phyloP scores from a whole-genome alignment of 1,140 invertebrate species.

The Panagrolaimus sp. region DNA sequence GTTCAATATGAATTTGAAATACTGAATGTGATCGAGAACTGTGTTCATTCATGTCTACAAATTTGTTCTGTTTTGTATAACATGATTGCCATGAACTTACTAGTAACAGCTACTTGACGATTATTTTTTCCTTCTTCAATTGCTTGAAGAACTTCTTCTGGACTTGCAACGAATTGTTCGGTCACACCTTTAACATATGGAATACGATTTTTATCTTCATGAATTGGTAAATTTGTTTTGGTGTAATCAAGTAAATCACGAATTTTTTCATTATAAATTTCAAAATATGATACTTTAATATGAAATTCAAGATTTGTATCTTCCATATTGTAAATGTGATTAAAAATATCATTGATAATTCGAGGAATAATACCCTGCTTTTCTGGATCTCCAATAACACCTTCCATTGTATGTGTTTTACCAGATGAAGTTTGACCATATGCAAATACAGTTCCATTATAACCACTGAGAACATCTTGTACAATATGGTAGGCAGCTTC shows the following conservation, averaged over 20 bases:
- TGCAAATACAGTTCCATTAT: constrained; percentile 99
- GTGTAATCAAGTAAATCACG: constrained; percentile 95
- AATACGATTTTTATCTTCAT: constrained; percentile 98
- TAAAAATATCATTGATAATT: constrained; percentile 99
- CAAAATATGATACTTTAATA: constrained; percentile 99
- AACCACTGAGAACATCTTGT: constrained; percentile 77
- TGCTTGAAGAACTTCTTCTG: constrained; percentile 97
- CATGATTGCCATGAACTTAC: constrained; percentile 65
- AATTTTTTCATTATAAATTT: constrained; percentile 99
- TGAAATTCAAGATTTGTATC: constrained; percentile 92
- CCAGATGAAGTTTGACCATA: constrained; percentile 99
- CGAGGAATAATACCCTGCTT: constrained; percentile 98
- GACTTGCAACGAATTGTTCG: constrained; percentile 95
- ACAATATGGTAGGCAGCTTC: constrained; percentile 92
- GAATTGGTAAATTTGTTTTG: constrained; percentile 95
- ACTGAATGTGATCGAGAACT: constrained; percentile 97
- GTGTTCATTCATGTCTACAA: constrained; percentile 98
- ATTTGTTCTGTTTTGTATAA: constrained; percentile 1
- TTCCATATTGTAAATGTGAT: constrained; percentile 99
- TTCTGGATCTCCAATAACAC: constrained; percentile 87
- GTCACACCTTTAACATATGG: constrained; percentile 97
- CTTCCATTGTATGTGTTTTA: constrained; percentile 88
- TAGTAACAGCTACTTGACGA: constrained; percentile 97
- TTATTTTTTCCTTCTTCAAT: constrained; percentile 99
- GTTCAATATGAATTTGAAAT: constrained; percentile 98